Conservation (phyloP, 2,113 vertebrate species). For the Microcebus tavaratra region DNA sequence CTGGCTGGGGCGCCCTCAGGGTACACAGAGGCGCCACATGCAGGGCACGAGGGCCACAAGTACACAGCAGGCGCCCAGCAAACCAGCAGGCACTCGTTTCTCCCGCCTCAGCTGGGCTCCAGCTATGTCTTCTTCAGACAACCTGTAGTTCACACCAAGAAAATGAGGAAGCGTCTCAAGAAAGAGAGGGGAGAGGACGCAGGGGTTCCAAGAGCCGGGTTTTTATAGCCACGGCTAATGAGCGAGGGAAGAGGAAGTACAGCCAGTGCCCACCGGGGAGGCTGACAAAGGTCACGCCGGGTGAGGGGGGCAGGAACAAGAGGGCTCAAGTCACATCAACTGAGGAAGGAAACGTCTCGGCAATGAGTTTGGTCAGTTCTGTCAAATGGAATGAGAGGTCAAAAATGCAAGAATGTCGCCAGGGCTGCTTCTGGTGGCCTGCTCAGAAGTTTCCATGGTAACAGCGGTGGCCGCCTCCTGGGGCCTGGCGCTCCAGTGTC, state of each 20-base stretch:
- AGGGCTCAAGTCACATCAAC: not conserved
- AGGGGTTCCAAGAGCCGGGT: not conserved
- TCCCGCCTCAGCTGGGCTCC: not conserved
- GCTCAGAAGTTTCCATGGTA: not conserved
- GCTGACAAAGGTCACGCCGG: not conserved
- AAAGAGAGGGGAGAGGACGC: not conserved
- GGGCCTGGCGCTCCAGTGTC: no score
- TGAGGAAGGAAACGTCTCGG: not conserved
- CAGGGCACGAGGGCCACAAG: not conserved
- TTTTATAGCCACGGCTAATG: not conserved
- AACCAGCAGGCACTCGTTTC: not conserved
- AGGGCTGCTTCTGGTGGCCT: not conserved
- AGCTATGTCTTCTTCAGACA: not conserved
- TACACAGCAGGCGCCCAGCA: accelerated
- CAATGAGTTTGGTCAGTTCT: not conserved
- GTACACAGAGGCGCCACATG: not conserved
- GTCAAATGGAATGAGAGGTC: not conserved
- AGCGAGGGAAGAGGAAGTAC: not conserved
- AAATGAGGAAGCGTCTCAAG: not conserved
- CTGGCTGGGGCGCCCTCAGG: not conserved
- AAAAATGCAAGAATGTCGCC: not conserved
- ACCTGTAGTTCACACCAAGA: not conserved
- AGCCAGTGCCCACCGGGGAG: not conserved
- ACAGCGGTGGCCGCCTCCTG: not conserved
- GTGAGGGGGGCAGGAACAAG: not conserved